Percentiles rank a stretch among this genome's conserved stretches.
These are phyloP conservation scores for Macrophya annulata DNA, from an alignment of 2,888 invertebrate species.

Conservation along the genomic window DNA sequence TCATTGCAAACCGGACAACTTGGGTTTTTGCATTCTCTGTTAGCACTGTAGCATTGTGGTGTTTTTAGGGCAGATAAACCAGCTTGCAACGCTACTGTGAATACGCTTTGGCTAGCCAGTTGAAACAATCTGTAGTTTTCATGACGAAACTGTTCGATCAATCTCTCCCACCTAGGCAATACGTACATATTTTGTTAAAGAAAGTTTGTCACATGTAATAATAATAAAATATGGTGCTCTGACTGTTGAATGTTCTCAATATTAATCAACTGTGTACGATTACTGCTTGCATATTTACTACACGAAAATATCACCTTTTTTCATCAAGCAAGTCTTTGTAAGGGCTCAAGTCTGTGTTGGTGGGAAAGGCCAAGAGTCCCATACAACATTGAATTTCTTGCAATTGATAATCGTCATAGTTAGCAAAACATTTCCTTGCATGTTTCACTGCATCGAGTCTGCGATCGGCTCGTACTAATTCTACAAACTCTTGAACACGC, in stretches of 20 bases:
- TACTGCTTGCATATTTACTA: neutral
- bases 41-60: constrained; percentile 87
- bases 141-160: constrained; percentile 94
- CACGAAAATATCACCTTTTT: constrained; percentile 78
- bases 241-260: neutral
- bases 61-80: constrained; percentile 95
- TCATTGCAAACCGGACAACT: constrained; percentile 97
- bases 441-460: constrained; percentile 96
- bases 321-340: constrained; percentile 86
- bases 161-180: constrained; percentile 87
- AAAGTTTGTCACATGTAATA: neutral
- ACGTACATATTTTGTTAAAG: neutral
- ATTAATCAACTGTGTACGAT: neutral
- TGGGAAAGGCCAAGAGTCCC: constrained; percentile 97
- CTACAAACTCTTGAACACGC: constrained; percentile 96
- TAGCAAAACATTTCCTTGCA: constrained; percentile 95
- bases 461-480: constrained; percentile 92
- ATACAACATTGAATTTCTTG: constrained; percentile 95
- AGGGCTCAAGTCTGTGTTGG: constrained; percentile 85
- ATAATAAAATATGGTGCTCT: neutral
- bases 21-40: constrained; percentile 86
- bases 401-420: constrained; percentile 92
- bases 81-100: constrained; percentile 95
- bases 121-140: constrained; percentile 98
- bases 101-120: constrained; percentile 93